Base-by-base conservation (phyloP, 1,140 invertebrate genomes). In the Drosophila subpulchrella region DNA sequence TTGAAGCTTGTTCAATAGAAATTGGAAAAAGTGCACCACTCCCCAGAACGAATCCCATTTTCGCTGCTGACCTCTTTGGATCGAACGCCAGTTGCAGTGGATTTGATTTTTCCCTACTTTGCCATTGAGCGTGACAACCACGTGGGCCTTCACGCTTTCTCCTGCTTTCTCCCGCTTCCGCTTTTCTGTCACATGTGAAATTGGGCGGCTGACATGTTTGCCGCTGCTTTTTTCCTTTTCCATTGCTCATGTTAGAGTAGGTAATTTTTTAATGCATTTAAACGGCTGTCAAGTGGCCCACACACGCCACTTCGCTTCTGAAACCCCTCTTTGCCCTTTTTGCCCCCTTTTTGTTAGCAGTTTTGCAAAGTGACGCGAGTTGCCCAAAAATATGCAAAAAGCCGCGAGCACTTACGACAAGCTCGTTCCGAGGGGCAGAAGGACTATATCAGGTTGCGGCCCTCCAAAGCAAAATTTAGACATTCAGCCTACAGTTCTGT, bases 181-280 rank as follows among this genome's bases (percentile, higher is more conserved):
- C 44, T 47, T 48, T n/a, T 32, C 67, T 81, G 75, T 81, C 81
- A 74, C 81, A 81, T 85, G 81, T 81, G 77, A 85, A 81, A 81
- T 82, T 84, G 63, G 61, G 72, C 57, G 76, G 68, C 61, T 80
- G 61, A 84, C 65, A 76, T 80, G 65, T 75, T 34, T 62, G 57
- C 39, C 72, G 48, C 58, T 48, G 55, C 24, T 38, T 60, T 41
- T 60, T 41, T 66, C 15, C 41, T 46, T 66, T 72, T 32, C 44
- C 50, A 59, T 60, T 55, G 50, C 57, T 73, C 63, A 46, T 73
- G 46, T 51, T 56, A 50, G 34, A 66, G 46, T 77, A 57, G 67
- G 81, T 84, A 84, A 84, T 86, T 84, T 84, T 84, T 84, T 86
- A 84, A 84, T 84, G 78, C 81, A 81, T 86, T 84, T 84, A 86